Conservation (phyloP, 2,888 invertebrate genomes). For the Cheilosia scutellata region DNA sequence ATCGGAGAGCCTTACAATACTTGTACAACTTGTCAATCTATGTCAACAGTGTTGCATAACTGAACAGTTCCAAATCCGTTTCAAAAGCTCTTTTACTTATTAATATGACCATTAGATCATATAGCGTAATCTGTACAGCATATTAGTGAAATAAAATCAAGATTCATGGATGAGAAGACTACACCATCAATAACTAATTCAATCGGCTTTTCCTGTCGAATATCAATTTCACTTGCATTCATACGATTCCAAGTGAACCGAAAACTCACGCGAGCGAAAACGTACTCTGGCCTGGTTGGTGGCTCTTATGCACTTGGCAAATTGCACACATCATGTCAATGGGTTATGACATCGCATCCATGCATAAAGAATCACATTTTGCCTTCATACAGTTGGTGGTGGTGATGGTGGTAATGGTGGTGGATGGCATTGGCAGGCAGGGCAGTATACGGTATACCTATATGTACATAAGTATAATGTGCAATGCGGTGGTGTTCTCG, state of each 20-base stretch:
- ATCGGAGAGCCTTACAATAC: neutral
- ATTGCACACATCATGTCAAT: conserved; percentile 72
- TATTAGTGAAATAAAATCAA: conserved; percentile 40
- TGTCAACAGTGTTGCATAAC: neutral
- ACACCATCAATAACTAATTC: conserved; percentile 58
- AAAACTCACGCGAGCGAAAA: conserved; percentile 24
- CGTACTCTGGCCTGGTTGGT: neutral
- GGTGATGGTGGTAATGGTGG: conserved; percentile 6
- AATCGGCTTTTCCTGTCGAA: conserved; percentile 49
- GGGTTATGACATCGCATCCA: conserved; percentile 72
- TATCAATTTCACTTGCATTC: conserved; percentile 51
- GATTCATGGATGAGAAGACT: conserved; percentile 36
- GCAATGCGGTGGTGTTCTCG: neutral
- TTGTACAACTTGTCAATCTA: neutral
- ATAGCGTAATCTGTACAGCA: neutral
- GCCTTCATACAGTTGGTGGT: neutral
- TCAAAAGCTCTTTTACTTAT: conserved; percentile 33
- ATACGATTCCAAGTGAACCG: conserved; percentile 41
- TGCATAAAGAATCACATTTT: conserved; percentile 65
- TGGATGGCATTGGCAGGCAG: neutral
- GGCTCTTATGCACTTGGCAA: conserved; percentile 43
- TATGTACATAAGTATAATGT: neutral
- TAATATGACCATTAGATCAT: conserved; percentile 20
- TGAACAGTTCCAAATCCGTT: neutral
- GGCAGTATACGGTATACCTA: no score